A percentile compares a stretch with the other conserved stretches of the same genome.
Evolutionary conservation across 23 tunicate species (phyloP).

Genomic region (Trididemnum clinides): DNA sequence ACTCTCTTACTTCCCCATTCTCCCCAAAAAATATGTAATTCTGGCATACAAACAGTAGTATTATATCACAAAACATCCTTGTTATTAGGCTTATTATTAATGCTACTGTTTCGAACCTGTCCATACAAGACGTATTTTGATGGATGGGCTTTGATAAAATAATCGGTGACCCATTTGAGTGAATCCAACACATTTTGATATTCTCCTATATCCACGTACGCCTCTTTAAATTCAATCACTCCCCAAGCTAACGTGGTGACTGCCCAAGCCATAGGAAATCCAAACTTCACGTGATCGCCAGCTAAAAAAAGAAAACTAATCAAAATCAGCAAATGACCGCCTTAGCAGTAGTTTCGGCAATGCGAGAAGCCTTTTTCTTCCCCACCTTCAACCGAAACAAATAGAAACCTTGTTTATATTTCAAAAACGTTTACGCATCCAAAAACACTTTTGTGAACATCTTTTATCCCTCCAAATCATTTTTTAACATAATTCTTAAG

Average conservation of each 20-base stretch:
- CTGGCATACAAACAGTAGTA: too few species aligned
- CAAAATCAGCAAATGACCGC: background rate
- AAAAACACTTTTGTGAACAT: too few species aligned
- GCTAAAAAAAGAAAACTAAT: slow-evolving; percentile 45
- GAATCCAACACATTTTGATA: slow-evolving; percentile 56
- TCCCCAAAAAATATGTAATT: too few species aligned
- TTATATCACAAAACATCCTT: background rate
- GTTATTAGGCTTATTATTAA: background rate
- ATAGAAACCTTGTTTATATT: too few species aligned
- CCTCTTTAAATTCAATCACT: slow-evolving; percentile 83
- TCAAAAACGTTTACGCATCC: too few species aligned
- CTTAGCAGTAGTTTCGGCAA: too few species aligned
- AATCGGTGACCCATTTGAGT: slow-evolving; percentile 92
- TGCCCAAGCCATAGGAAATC: slow-evolving; percentile 96
- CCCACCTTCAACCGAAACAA: too few species aligned
- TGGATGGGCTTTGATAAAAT: slow-evolving; percentile 90
- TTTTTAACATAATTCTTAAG: too few species aligned
- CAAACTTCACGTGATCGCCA: slow-evolving; percentile 98
- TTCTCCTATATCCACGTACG: slow-evolving; percentile 80
- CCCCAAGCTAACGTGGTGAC: slow-evolving; percentile 99
- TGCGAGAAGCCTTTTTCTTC: too few species aligned
- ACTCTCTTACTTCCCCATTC: too few species aligned
- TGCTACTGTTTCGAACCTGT: slow-evolving; percentile 50
- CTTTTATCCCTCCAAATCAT: too few species aligned
- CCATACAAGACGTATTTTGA: slow-evolving; percentile 85